phyloP scores from a whole-genome alignment of 2,888 invertebrate genomes.

The Trichopria drosophilae region DNA sequence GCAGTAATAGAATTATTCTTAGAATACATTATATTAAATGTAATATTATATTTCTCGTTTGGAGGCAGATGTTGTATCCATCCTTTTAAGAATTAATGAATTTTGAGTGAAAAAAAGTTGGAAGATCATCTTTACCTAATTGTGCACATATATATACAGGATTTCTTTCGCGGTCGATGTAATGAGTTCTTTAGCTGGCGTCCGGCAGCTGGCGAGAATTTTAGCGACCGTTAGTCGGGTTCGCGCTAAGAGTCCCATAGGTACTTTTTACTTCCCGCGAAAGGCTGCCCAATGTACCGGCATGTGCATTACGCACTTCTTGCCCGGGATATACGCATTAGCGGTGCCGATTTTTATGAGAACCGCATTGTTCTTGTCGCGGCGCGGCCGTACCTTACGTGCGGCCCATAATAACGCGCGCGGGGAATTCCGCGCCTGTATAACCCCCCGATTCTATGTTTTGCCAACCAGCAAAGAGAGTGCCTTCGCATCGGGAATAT shows the following conservation, averaged over 20 bases:
- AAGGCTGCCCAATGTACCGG: conserved; percentile 6
- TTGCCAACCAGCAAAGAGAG: conserved; percentile 7
- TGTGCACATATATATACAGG: no score
- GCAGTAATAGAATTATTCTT: no score
- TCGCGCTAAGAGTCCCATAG: conserved; percentile 2
- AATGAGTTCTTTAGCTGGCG: no score
- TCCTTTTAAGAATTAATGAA: no score
- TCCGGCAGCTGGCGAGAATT: conserved; percentile 20
- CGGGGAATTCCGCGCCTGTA: conserved; percentile 16
- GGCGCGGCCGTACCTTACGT: conserved; percentile 11
- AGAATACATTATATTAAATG: no score
- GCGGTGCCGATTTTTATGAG: conserved; percentile 21
- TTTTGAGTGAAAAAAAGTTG: no score
- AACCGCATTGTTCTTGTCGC: conserved; percentile 27
- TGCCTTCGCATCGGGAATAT: conserved; percentile 2
- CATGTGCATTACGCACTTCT: conserved; percentile 25
- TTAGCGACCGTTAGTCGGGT: conserved; percentile 24
- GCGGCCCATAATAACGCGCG: conserved; percentile 23
- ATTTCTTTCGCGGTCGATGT: no score
- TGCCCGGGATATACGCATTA: conserved; percentile 26
- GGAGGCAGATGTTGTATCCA: no score
- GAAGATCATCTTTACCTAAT: no score
- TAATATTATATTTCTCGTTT: no score
- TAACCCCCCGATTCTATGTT: conserved; percentile 20
- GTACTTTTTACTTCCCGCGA: conserved; percentile 13